Percentiles rank a stretch among this genome's conserved stretches.
phyloP scores from a whole-genome alignment of 2,113 vertebrate species.

The Psophia crepitans region DNA sequence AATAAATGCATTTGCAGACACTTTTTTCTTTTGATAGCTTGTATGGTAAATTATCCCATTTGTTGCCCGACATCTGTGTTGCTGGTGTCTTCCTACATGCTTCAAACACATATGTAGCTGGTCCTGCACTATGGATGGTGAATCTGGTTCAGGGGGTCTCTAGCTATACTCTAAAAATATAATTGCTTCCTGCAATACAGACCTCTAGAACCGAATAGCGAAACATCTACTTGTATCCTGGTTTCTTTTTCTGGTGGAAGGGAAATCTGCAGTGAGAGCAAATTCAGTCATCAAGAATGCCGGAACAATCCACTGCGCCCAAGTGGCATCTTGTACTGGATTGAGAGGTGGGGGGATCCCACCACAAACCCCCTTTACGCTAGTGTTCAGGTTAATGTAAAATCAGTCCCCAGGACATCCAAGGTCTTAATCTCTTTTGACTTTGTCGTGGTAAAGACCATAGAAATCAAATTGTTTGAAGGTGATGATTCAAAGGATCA shows the following conservation, averaged over 20 bases:
- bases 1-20: not conserved
- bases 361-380: not conserved
- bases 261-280: not conserved
- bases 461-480: not conserved
- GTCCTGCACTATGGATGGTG: not conserved
- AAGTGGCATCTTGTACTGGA: not conserved
- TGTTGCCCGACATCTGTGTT: not conserved
- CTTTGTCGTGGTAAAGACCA: not conserved
- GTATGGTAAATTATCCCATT: not conserved
- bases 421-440: not conserved
- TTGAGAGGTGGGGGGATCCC: not conserved
- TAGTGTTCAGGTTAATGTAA: not conserved
- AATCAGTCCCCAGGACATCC: not conserved
- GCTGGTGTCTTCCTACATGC: fast-evolving
- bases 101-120: not conserved
- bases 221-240: not conserved
- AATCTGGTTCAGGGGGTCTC: not conserved
- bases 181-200: not conserved
- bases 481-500: not conserved
- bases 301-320: not conserved
- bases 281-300: not conserved
- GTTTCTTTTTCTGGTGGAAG: not conserved
- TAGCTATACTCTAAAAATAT: not conserved
- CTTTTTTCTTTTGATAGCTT: not conserved
- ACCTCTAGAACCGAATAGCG: not conserved